These are phyloP conservation scores for Dunckerocampus dactyliophorus DNA, from an alignment of 2,113 vertebrate species.

Conservation along the genomic window DNA sequence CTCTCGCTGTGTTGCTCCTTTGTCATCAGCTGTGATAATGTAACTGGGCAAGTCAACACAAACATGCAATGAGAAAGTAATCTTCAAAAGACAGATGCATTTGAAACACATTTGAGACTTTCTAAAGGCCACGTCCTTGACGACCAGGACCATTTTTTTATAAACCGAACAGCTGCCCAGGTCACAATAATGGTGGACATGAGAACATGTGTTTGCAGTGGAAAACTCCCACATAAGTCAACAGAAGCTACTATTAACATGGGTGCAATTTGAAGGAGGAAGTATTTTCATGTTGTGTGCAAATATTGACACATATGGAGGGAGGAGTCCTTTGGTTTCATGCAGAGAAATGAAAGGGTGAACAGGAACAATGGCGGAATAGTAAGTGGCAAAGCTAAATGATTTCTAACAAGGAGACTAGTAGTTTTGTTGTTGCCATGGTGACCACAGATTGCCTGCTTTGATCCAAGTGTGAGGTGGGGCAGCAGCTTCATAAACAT, in stretches of 20 bases:
- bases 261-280: constrained; percentile 5
- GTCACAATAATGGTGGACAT: not conserved
- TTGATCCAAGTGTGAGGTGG: not conserved
- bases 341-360: not conserved
- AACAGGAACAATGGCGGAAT: constrained; percentile 19
- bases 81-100: constrained; percentile 8
- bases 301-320: constrained; percentile 36
- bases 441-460: not conserved
- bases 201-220: not conserved
- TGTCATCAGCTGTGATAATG: constrained; percentile 28
- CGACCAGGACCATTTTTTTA: no score
- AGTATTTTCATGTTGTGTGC: constrained; percentile 19
- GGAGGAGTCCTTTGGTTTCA: constrained; percentile 5
- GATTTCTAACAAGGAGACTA: not conserved
- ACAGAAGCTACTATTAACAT: constrained; percentile 12
- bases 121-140: no score
- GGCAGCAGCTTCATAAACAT: no score
- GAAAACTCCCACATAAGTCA: constrained; percentile 22
- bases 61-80: constrained; percentile 11
- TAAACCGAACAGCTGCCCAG: not conserved
- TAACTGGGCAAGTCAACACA: constrained; percentile 27
- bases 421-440: not conserved
- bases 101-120: constrained; percentile 1
- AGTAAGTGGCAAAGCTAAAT: no score
- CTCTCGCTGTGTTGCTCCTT: constrained; percentile 16